A percentile compares a stretch with the other conserved stretches of the same genome.
phyloP scores from a whole-genome alignment of 1,140 invertebrate genomes.

The Formica selysi region DNA sequence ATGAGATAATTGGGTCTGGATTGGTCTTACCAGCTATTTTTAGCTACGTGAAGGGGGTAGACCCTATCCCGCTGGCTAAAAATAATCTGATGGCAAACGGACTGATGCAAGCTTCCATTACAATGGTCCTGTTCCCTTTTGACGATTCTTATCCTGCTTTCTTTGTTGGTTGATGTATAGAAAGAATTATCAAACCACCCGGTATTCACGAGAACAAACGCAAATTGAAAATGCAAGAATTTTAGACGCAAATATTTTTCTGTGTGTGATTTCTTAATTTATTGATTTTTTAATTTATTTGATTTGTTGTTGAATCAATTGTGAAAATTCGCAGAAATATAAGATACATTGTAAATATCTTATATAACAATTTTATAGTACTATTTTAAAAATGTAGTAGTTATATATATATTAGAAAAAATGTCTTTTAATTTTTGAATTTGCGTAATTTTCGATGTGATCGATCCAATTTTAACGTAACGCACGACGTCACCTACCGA shows the following conservation, averaged over 20 bases:
- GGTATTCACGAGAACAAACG: neutral
- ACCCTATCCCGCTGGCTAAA: slow-evolving; percentile 83
- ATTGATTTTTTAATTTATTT: neutral
- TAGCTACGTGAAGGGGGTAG: slow-evolving; percentile 82
- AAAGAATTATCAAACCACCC: neutral
- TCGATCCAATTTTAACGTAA: neutral
- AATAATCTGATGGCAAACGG: slow-evolving; percentile 80
- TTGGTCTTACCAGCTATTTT: slow-evolving; percentile 85
- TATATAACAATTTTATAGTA: neutral
- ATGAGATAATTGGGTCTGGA: slow-evolving; percentile 85
- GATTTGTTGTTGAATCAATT: neutral
- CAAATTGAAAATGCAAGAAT: neutral
- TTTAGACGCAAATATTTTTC: neutral
- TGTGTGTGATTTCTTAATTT: too few relatives aligned
- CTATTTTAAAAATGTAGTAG: neutral
- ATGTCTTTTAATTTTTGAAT: neutral
- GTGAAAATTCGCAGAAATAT: neutral
- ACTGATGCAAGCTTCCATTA: slow-evolving; percentile 25
- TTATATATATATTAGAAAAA: neutral
- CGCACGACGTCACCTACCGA: neutral
- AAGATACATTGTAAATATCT: neutral
- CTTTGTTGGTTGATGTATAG: neutral
- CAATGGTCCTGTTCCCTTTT: slow-evolving; percentile 10
- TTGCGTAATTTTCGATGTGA: slow-evolving; percentile 19
- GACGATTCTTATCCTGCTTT: neutral